Evolutionary conservation across 2,113 vertebrate species (phyloP), one percentile per base, ranked within the genome.

Genomic region (Pantherophis guttatus): DNA sequence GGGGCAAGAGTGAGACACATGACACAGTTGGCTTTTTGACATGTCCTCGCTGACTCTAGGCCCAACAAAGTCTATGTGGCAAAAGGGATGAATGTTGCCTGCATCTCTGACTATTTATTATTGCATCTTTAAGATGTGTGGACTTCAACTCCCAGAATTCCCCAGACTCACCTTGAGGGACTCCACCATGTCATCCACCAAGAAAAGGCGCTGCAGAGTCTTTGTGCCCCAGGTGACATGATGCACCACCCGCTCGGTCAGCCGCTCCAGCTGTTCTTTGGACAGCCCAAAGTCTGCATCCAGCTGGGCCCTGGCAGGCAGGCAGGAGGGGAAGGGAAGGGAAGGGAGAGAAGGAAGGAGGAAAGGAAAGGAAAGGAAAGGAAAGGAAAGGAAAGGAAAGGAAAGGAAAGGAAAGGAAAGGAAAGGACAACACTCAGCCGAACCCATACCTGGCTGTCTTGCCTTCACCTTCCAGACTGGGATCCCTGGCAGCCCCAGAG

Each of bases 151-250:
- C 62, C 11, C 29, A 70, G 29, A 70, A n/a, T 70, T n/a, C 58
- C 58, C 58, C 58, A 62, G 33, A 5, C 50, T 96, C 95, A 99
- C 99, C 98, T 99, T 99, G 26, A 99, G 96, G 44, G 99, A 99
- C 92, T 99, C 98, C 90, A 98, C 97, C 53, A 99, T 94, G 95
- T 97, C 98, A 90, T 97, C 97, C 9, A 99, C 98, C 50, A 99
- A 98, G 94, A 99, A 95, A 93, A 99, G 98, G 91, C 96, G 98
- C 93, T 98, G 98, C 90, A 99, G 96, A 92, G 97, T 95, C 17
- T 97, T 97, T 11, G 96, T 85, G 1, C 97, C 96, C 3, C 97
- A 97, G 91, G 97, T 94, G 88, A 93, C 23, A 19, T 96, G 95
- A 70, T 97, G 93, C 17, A 98, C 97, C 21, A 97, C 96, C 95